Base-by-base conservation (phyloP, 1,140 invertebrate genomes). In the Caenorhabditis inopinata region DNA sequence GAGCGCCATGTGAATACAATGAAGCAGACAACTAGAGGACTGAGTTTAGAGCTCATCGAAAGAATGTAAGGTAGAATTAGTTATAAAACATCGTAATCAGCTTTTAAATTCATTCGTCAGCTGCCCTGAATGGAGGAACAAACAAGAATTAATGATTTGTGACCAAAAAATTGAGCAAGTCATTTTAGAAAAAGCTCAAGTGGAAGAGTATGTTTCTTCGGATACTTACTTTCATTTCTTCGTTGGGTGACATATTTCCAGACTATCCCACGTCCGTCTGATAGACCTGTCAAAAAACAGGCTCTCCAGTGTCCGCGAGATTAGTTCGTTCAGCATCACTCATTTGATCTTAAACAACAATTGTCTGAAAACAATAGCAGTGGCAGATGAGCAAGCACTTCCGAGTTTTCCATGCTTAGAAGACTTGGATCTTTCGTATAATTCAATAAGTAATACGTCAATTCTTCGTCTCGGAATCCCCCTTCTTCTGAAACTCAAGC, bases 101-200 rank as follows among this genome's bases (percentile, higher is more conserved):
- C 1, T 6, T 21, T 29, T 18, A 42, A 42, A 14, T 27, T 68
- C 11, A 11, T 35, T 21, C 23, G n/a, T 68, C 32, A 68, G 58
- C 35, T 68, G 58, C 21, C 58, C 58, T 11, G 58, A 68, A 16
- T 68, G 58, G 58, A 68, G n/a, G 38, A 68, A 38, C n/a, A 68
- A 68, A 68, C 14, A 25, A 2, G 58, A 68, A 21, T 21, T 68
- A 5, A 68, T 68, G 58, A 68, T 68, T 68, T 68, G 58, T 68
- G 58, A 68, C 38, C 58, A 68, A 21, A 68, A 68, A 38, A 68
- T 68, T 38, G 58, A 68, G 32, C 58, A 68, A 21, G 38, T 68
- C 23, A 68, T 68, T 21, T 12, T 68, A 5, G 58, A 68, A 38
- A 68, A 68, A 21, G 29, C 58, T 9, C 58, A 68, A 38, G 38